Percentiles rank a stretch among this genome's conserved stretches.
Evolutionary conservation across 2,888 invertebrate genomes (phyloP).

Genomic region (Macrosoma leucophasiata): DNA sequence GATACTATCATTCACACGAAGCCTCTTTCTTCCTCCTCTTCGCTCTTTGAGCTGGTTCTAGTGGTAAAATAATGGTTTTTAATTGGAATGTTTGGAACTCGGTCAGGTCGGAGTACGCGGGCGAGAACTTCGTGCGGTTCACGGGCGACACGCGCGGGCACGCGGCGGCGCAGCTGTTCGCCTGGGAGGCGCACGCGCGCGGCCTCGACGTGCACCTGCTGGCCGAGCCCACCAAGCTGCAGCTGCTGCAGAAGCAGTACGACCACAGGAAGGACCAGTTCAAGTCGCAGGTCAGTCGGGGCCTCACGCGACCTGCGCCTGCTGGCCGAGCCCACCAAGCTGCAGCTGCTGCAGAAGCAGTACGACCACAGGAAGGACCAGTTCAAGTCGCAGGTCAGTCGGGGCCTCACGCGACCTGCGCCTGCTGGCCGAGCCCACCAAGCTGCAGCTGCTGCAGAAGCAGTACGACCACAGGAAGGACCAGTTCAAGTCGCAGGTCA

Average conservation of each 20-base stretch:
- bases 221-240: slow-evolving; percentile 98
- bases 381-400: slow-evolving; percentile 88
- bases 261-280: slow-evolving; percentile 92
- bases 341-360: slow-evolving; percentile 92
- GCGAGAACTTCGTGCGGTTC: slow-evolving; percentile 97
- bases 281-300: slow-evolving; percentile 92
- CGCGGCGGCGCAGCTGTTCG: slow-evolving; percentile 94
- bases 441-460: too few relatives aligned
- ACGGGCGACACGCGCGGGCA: slow-evolving; percentile 95
- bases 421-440: too few relatives aligned
- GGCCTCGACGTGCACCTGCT: slow-evolving; percentile 96
- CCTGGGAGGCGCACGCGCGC: slow-evolving; percentile 96
- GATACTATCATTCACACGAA: too few relatives aligned
- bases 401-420: too few relatives aligned
- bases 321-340: slow-evolving; percentile 97
- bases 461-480: too few relatives aligned
- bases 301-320: slow-evolving; percentile 95
- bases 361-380: slow-evolving; percentile 92
- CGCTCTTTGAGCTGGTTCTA: too few relatives aligned
- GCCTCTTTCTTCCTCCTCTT: too few relatives aligned
- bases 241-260: slow-evolving; percentile 92
- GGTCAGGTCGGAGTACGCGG: slow-evolving; percentile 82
- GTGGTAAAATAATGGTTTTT: too few relatives aligned
- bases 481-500: too few relatives aligned
- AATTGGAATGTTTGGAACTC: too few relatives aligned